A percentile compares a stretch with the other conserved stretches of the same genome.
Evolutionary conservation across 2,888 invertebrate species (phyloP).

Genomic region (Himalopsyche japonica): DNA sequence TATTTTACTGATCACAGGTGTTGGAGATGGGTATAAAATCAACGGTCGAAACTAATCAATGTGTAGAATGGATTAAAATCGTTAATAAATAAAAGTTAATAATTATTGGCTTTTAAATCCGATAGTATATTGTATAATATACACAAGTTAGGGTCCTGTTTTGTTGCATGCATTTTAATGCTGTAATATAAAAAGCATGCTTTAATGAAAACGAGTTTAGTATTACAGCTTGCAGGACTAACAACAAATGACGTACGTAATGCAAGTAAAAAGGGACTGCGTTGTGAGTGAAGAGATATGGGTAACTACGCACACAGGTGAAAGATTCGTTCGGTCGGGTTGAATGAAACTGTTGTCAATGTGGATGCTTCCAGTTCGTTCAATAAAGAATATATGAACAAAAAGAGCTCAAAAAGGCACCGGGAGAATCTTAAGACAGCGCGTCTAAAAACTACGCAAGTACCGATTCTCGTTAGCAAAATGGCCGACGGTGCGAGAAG

Average conservation of each 20-base stretch:
- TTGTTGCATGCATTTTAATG: too few species aligned
- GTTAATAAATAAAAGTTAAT: too few species aligned
- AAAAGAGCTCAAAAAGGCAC: conserved; percentile 2
- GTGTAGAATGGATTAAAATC: neutral
- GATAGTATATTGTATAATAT: too few species aligned
- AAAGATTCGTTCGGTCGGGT: neutral
- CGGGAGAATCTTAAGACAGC: neutral
- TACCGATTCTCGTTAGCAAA: neutral
- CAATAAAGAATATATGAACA: conserved; percentile 30
- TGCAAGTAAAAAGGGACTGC: too few species aligned
- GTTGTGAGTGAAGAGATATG: too few species aligned
- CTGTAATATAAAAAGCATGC: too few species aligned
- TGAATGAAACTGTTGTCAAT: conserved; percentile 35
- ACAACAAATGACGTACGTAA: too few species aligned
- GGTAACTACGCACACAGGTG: neutral
- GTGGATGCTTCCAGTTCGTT: conserved; percentile 25
- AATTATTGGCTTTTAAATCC: too few species aligned
- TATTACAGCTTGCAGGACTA: too few species aligned
- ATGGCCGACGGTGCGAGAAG: conserved; percentile 10
- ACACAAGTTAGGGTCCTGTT: too few species aligned
- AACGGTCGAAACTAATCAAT: neutral
- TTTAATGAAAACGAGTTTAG: too few species aligned
- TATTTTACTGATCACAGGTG: neutral
- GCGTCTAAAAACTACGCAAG: neutral
- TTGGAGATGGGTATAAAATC: neutral